phyloP scores from a whole-genome alignment of 2,113 vertebrate species.

The Tapirus terrestris region DNA sequence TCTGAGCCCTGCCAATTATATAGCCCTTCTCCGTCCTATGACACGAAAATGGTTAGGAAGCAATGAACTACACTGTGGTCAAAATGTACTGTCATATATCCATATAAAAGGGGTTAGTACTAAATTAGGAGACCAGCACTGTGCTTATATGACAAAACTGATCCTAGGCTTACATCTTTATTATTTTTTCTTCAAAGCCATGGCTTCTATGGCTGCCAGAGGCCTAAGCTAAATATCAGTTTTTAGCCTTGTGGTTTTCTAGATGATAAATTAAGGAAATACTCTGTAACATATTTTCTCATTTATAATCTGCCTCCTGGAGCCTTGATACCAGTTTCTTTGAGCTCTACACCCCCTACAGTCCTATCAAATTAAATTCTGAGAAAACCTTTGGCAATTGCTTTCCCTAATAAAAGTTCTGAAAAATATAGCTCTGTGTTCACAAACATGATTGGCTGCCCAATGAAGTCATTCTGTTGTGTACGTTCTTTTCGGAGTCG shows the following conservation, averaged over 20 bases:
- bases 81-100: background rate
- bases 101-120: background rate
- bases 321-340: background rate
- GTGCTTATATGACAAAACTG: background rate
- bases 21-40: background rate
- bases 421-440: constrained; percentile 30
- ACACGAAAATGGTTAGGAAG: background rate
- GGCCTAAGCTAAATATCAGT: constrained; percentile 28
- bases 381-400: constrained; percentile 58
- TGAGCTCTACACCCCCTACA: background rate
- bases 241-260: constrained; percentile 40
- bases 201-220: background rate
- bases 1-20: background rate
- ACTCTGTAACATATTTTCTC: constrained; percentile 63
- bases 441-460: background rate
- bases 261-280: constrained; percentile 67
- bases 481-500: background rate
- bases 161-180: constrained; percentile 38
- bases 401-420: constrained; percentile 63
- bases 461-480: background rate
- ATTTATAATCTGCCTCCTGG: constrained; percentile 58
- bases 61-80: background rate
- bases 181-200: constrained; percentile 24
- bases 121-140: background rate
- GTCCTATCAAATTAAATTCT: constrained; percentile 70